Evolutionary conservation across 1,140 invertebrate species (phyloP).

Genomic region (Propsilocerus akamusi): DNA sequence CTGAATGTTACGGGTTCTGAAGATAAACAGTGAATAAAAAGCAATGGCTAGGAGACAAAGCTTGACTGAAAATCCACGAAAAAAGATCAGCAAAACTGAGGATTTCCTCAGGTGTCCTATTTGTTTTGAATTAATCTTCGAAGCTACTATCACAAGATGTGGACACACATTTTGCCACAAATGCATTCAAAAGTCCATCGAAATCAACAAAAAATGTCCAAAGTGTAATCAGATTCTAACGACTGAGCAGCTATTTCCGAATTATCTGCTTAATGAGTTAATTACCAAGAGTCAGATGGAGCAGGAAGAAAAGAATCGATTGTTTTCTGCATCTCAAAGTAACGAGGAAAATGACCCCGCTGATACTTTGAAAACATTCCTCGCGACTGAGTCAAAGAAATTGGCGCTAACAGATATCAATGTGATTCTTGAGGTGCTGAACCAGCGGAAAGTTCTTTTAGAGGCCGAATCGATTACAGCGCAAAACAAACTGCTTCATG

Average conservation of each 20-base stretch:
- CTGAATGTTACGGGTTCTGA: too few relatives aligned
- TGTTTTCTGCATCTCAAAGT: not conserved
- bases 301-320: slow-evolving; percentile 4
- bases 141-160: slow-evolving; percentile 83
- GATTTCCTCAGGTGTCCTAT: slow-evolving; percentile 69
- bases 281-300: slow-evolving; percentile 51
- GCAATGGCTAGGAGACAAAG: too few relatives aligned
- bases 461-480: slow-evolving; percentile 60
- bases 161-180: slow-evolving; percentile 85
- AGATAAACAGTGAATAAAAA: too few relatives aligned
- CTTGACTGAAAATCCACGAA: too few relatives aligned
- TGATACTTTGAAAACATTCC: slow-evolving; percentile 40
- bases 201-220: slow-evolving; percentile 65
- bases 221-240: slow-evolving; percentile 61
- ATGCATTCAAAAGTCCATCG: slow-evolving; percentile 65
- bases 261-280: slow-evolving; percentile 71
- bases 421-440: slow-evolving; percentile 60
- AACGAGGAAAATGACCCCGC: slow-evolving; percentile 12
- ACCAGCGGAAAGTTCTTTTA: slow-evolving; percentile 56
- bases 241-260: slow-evolving; percentile 65
- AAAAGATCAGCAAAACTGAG: slow-evolving; percentile 48
- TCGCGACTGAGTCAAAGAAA: slow-evolving; percentile 46
- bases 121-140: slow-evolving; percentile 78
- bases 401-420: slow-evolving; percentile 64
- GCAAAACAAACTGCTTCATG: slow-evolving; percentile 62